A percentile compares a stretch with the other conserved stretches of the same genome.
Conservation (phyloP, 2,113 vertebrate species). For the Oxyura jamaicensis region DNA sequence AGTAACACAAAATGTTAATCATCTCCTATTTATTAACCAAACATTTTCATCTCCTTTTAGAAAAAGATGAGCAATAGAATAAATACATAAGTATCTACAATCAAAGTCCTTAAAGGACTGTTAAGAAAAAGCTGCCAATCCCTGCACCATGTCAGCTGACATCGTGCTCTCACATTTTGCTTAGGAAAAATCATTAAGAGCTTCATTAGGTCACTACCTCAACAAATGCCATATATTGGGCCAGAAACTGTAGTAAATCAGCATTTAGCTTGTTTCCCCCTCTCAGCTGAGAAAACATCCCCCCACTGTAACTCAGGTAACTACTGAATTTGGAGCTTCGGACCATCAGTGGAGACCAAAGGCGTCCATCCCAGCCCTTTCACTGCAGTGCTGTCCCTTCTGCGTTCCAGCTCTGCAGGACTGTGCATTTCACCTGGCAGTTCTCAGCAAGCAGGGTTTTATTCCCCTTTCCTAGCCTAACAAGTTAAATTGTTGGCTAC, state of each 20-base stretch:
- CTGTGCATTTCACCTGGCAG: neutral
- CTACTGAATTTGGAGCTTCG: neutral
- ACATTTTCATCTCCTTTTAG: rapidly evolving
- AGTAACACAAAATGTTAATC: neutral
- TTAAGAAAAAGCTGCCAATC: neutral
- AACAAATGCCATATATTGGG: too few relatives aligned
- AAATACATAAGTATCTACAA: neutral
- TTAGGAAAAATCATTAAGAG: neutral
- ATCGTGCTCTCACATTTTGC: neutral
- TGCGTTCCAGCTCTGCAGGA: neutral
- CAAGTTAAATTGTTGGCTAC: neutral
- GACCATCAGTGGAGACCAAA: neutral
- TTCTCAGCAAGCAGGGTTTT: neutral
- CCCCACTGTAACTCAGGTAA: neutral
- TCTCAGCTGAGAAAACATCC: neutral
- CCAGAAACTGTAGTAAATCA: neutral
- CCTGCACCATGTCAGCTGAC: neutral
- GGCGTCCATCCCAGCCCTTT: neutral
- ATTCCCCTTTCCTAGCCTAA: neutral
- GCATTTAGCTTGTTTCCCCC: neutral
- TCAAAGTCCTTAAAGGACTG: neutral
- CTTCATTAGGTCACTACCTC: neutral
- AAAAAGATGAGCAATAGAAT: rapidly evolving
- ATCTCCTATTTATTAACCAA: neutral
- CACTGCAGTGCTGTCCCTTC: too few relatives aligned